phyloP scores from a whole-genome alignment of 1,140 invertebrate genomes.

The Yoshiicerus persimilis region DNA sequence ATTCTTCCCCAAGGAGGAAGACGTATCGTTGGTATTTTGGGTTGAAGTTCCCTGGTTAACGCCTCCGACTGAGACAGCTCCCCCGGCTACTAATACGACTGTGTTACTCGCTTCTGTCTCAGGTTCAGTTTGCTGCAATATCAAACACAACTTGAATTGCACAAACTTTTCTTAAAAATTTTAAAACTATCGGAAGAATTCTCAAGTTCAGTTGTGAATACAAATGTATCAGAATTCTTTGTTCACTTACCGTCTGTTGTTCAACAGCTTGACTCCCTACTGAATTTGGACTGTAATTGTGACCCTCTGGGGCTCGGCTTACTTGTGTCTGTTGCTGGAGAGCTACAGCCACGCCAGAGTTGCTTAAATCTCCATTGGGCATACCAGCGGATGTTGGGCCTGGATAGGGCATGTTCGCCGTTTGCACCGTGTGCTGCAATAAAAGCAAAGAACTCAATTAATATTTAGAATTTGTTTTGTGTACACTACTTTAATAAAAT shows the following conservation, averaged over 20 bases:
- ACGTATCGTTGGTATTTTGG: slow-evolving; percentile 48
- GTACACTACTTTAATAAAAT: neutral
- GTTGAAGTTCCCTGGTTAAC: slow-evolving; percentile 49
- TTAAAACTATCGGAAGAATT: neutral
- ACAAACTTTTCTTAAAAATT: neutral
- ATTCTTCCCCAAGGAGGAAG: slow-evolving; percentile 49
- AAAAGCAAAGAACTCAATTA: slow-evolving; percentile 52
- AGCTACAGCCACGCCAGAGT: slow-evolving; percentile 39
- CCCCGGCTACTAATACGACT: slow-evolving; percentile 13
- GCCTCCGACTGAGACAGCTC: slow-evolving; percentile 26
- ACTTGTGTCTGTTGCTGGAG: slow-evolving; percentile 39
- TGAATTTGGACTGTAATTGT: slow-evolving; percentile 33
- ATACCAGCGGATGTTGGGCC: slow-evolving; percentile 35
- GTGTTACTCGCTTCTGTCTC: slow-evolving; percentile 52
- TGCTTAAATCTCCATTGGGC: slow-evolving; percentile 45
- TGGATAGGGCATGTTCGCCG: slow-evolving; percentile 62
- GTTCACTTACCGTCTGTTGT: slow-evolving; percentile 45
- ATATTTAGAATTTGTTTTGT: neutral
- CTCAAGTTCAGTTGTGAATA: neutral
- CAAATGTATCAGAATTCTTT: neutral
- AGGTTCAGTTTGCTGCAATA: slow-evolving; percentile 59
- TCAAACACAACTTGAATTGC: neutral
- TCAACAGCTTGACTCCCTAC: slow-evolving; percentile 46
- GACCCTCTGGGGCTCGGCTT: slow-evolving; percentile 14
- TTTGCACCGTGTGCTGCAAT: slow-evolving; percentile 92